These are phyloP conservation scores for Rhorus exstirpatorius DNA, from an alignment of 2,888 invertebrate genomes.

Conservation along the genomic window DNA sequence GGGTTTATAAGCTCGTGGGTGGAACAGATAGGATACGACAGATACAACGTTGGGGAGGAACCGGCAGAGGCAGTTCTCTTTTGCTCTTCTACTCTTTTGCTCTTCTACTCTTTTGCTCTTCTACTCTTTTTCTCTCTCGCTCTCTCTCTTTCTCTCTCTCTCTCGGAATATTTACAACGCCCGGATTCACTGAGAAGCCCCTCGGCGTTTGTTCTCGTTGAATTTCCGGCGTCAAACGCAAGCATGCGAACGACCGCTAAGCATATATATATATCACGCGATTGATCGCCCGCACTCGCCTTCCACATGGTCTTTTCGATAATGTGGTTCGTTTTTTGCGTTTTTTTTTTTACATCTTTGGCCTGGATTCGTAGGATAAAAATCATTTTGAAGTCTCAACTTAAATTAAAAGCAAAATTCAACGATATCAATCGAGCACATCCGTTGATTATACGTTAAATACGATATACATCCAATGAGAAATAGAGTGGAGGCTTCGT, in stretches of 20 bases:
- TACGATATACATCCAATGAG: too few relatives aligned
- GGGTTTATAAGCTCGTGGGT: slow-evolving; percentile 73
- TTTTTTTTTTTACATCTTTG: neutral
- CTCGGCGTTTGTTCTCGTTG: slow-evolving; percentile 9
- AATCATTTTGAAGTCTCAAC: too few relatives aligned
- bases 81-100: slow-evolving; percentile 6
- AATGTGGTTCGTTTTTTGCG: neutral
- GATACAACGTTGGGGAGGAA: slow-evolving; percentile 78
- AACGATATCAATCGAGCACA: too few relatives aligned
- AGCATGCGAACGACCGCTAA: slow-evolving; percentile 46
- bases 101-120: slow-evolving; percentile 23
- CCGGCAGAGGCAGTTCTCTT: slow-evolving; percentile 60
- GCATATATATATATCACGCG: slow-evolving; percentile 48
- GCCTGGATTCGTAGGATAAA: neutral
- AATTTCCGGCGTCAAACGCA: slow-evolving; percentile 49
- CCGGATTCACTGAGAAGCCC: slow-evolving; percentile 2
- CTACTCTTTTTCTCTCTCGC: slow-evolving; percentile 33
- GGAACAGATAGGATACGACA: slow-evolving; percentile 78
- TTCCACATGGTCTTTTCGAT: neutral
- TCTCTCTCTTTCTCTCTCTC: slow-evolving; percentile 25
- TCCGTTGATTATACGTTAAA: too few relatives aligned
- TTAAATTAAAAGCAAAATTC: too few relatives aligned
- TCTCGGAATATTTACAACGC: slow-evolving; percentile 19
- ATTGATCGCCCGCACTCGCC: slow-evolving; percentile 33
- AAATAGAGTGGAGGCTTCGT: too few relatives aligned